Conservation (phyloP, 2,797 vertebrate genomes). For the Tadarida brasiliensis region DNA sequence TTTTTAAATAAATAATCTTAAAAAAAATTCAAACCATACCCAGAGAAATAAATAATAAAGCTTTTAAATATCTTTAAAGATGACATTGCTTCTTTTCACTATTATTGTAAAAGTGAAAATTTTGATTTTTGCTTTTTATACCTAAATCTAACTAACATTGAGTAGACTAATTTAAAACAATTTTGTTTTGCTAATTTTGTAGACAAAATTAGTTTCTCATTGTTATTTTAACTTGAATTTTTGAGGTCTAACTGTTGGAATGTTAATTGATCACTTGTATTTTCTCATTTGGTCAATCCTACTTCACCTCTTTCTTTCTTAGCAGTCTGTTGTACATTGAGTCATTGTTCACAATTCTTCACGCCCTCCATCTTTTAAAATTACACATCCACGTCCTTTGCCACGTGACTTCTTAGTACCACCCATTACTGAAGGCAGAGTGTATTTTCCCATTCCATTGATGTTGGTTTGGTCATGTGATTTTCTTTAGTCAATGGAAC, state of each 20-base stretch:
- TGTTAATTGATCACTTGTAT: not conserved
- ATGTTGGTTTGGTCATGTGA: not conserved
- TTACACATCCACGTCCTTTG: not conserved
- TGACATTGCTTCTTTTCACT: not conserved
- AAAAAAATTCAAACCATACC: not conserved
- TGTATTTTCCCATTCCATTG: not conserved
- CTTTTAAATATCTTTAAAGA: not conserved
- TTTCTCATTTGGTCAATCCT: not conserved
- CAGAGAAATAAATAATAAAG: constrained; percentile 16
- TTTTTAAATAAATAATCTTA: not conserved
- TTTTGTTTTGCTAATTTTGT: not conserved
- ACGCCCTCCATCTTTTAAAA: not conserved
- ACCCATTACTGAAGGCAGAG: not conserved
- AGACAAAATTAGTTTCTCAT: not conserved
- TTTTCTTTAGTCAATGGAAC: not conserved
- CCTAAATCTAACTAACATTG: not conserved
- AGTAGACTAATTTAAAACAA: not conserved
- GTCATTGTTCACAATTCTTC: not conserved
- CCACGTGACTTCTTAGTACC: not conserved
- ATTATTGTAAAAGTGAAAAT: not conserved
- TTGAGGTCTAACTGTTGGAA: not conserved
- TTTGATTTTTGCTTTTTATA: not conserved
- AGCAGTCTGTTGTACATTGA: not conserved
- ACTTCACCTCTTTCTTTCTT: not conserved
- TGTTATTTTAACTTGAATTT: constrained; percentile 8